Evolutionary conservation across 2,113 vertebrate species (phyloP), one percentile per base, ranked within the genome.

Genomic region (Paracanthobrama guichenoti): DNA sequence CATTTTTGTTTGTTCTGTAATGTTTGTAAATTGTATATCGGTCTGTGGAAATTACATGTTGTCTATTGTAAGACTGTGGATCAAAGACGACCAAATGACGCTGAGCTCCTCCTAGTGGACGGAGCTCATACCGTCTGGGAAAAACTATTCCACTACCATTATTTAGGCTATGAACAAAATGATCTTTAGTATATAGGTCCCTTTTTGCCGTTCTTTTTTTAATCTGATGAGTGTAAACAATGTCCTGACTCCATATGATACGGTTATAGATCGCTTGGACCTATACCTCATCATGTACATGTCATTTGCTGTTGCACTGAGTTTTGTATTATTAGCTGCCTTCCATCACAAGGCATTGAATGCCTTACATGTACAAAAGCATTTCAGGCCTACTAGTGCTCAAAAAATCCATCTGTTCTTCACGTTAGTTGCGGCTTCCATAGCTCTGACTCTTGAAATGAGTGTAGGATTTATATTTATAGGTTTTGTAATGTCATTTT

Each of bases 1-100:
- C 84, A 84, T 86, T 88, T 88, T 86, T 71, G 81, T 88, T 88
- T 83, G 84, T 88, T 88, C 79, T 73, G 67, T 88, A 80, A 71
- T 76, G 84, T 86, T 86, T 84, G 84, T 88, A 83, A 85, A 75
- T 48, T 76, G 80, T 83, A 84, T 81, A 67, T 86, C 26, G 11
- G 69, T 83, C 81, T 81, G 83, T 88, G 76, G 42, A 55, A 20
- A 57, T 86, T 83, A 71, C 60, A 81, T 81, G 77, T 72, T 73
- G 86, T 85, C 79, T 76, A 74, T 73, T 85, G 80, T 86, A 81
- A 9, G 82, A 77, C 69, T 74, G 81, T 85, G 75, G 50, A 72
- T 78, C 59, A 83, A 76, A 79, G n/a, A 78, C 85, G 84, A 88
- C 74, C 76, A 85, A 85, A 85, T 85, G 62, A 75, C 18, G 79